These are phyloP conservation scores for Manduca sexta DNA, from an alignment of 1,140 invertebrate genomes.

Conservation along the genomic window DNA sequence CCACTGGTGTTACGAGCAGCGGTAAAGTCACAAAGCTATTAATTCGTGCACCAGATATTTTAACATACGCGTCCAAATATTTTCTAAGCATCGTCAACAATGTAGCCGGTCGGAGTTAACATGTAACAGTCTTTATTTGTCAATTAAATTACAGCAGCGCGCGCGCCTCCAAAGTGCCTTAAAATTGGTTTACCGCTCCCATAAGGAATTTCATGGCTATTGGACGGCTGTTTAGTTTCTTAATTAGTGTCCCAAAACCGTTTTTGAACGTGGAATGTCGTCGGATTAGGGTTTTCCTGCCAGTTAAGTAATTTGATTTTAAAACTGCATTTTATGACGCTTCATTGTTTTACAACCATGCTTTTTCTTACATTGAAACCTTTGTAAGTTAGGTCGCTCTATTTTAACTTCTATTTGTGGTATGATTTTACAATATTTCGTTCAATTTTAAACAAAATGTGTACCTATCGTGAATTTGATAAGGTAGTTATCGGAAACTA, in stretches of 20 bases:
- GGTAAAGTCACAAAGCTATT: slow-evolving; percentile 1
- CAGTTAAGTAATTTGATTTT: slow-evolving; percentile 33
- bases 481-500: no score
- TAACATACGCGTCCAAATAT: slow-evolving; percentile 19
- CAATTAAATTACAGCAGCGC: slow-evolving; percentile 48
- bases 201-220: slow-evolving; percentile 64
- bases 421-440: no score
- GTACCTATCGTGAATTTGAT: no score
- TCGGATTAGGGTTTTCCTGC: slow-evolving; percentile 37
- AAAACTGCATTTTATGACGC: slow-evolving; percentile 31
- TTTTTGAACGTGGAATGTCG: slow-evolving; percentile 37
- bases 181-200: slow-evolving; percentile 55
- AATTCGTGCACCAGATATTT: slow-evolving; percentile 13
- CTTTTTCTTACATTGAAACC: slow-evolving; percentile 7
- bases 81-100: slow-evolving; percentile 16
- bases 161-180: slow-evolving; percentile 46
- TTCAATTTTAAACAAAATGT: no score
- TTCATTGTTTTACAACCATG: slow-evolving; percentile 41
- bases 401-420: no score
- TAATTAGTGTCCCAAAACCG: slow-evolving; percentile 50
- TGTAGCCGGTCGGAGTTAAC: slow-evolving; percentile 22
- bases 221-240: slow-evolving; percentile 51
- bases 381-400: no score
- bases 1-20: slow-evolving; percentile 2
- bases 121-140: slow-evolving; percentile 50